Evolutionary conservation across 2,888 invertebrate species (phyloP).

Genomic region (Ectobius pallidus): DNA sequence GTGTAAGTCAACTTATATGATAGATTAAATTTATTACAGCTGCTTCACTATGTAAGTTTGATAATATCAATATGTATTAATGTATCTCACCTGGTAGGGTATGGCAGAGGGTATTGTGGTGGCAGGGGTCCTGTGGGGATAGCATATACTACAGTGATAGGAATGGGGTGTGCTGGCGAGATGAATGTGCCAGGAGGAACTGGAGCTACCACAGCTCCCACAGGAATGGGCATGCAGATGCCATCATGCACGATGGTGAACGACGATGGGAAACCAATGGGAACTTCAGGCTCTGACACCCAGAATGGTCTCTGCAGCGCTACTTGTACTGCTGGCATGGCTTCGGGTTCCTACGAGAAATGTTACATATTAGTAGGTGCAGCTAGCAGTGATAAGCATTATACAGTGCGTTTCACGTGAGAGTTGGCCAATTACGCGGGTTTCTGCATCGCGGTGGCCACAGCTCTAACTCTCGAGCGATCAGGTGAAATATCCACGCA

Average conservation of each 20-base stretch:
- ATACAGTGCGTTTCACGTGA: no score
- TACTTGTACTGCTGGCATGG: constrained; percentile 56
- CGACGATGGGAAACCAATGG: constrained; percentile 55
- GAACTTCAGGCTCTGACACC: constrained; percentile 52
- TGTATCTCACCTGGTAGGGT: constrained; percentile 45
- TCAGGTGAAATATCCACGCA: no score
- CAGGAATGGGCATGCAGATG: constrained; percentile 53
- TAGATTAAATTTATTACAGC: no score
- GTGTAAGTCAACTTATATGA: no score
- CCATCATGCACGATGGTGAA: constrained; percentile 54
- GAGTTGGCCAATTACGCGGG: no score
- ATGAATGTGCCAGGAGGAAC: constrained; percentile 46
- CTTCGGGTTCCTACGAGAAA: constrained; percentile 48
- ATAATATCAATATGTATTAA: no score
- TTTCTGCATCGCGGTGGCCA: no score
- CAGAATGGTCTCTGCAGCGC: constrained; percentile 54
- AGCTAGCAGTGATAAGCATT: no score
- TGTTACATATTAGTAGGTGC: no score
- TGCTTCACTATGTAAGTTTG: no score
- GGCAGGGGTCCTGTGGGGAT: constrained; percentile 53
- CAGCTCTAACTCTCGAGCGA: no score
- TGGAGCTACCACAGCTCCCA: constrained; percentile 57
- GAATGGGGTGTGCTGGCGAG: constrained; percentile 50
- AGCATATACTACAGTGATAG: constrained; percentile 55
- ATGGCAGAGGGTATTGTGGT: constrained; percentile 43